Percentiles rank a stretch among this genome's conserved stretches.
These are phyloP conservation scores for Globodera rostochiensis DNA, from an alignment of 1,140 invertebrate species.

Conservation along the genomic window DNA sequence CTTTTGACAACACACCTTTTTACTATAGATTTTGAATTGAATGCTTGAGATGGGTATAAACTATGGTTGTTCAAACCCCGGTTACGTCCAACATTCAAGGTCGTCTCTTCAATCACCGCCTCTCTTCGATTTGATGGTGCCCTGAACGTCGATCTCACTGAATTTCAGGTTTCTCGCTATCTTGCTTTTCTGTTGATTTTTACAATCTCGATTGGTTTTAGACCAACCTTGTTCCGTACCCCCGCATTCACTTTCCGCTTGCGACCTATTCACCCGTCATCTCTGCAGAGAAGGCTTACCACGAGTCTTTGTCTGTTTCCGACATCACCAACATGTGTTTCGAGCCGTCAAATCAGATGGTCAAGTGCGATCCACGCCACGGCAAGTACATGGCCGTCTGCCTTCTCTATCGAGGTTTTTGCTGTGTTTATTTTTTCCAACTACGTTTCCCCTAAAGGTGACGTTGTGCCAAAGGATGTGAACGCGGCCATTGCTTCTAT, in stretches of 20 bases:
- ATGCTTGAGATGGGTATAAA: too few species aligned
- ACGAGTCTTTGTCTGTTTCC: slow-evolving; percentile 66
- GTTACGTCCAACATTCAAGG: slow-evolving; percentile 55
- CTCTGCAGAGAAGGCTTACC: slow-evolving; percentile 81
- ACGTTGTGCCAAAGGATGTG: slow-evolving; percentile 60
- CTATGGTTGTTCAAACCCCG: too few species aligned
- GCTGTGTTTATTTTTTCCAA: slow-evolving; percentile 56
- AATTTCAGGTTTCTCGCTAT: slow-evolving; percentile 73
- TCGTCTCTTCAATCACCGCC: slow-evolving; percentile 72
- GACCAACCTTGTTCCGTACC: slow-evolving; percentile 76
- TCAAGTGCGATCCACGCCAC: slow-evolving; percentile 62
- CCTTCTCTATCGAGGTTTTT: slow-evolving; percentile 49
- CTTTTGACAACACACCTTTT: not conserved
- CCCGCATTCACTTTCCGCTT: slow-evolving; percentile 70
- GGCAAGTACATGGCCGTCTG: slow-evolving; percentile 64
- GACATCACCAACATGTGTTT: slow-evolving; percentile 65
- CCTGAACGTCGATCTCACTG: slow-evolving; percentile 75
- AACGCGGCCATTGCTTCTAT: slow-evolving; percentile 71
- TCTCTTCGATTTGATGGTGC: slow-evolving; percentile 76
- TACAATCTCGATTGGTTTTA: slow-evolving; percentile 61
- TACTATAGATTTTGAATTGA: slow-evolving; percentile 16
- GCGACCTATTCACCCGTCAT: slow-evolving; percentile 72
- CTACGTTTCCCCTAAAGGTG: slow-evolving; percentile 59
- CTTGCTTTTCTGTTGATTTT: slow-evolving; percentile 61
- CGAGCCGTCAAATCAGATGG: slow-evolving; percentile 62